These are phyloP conservation scores for Myotis pilosus DNA, from an alignment of 2,797 vertebrate species.

Conservation along the genomic window DNA sequence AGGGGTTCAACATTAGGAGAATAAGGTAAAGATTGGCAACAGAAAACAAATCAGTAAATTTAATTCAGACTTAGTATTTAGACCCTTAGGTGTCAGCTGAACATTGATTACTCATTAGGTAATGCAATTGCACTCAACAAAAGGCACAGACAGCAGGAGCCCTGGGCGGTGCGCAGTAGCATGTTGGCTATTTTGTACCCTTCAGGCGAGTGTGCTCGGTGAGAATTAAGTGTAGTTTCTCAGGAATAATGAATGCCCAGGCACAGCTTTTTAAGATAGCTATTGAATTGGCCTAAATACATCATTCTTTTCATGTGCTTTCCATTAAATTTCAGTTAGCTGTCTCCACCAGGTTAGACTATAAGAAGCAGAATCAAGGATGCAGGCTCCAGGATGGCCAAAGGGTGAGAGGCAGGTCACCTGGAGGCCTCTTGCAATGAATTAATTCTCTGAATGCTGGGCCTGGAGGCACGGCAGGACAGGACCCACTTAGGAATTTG, in stretches of 20 bases:
- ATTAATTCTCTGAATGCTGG: background rate
- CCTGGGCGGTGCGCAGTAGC: constrained; percentile 55
- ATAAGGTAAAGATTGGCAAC: constrained; percentile 72
- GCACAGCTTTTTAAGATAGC: constrained; percentile 9
- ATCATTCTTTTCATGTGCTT: background rate
- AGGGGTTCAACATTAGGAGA: background rate
- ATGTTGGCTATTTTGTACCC: constrained; percentile 6
- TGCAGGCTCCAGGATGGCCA: background rate
- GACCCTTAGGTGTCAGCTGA: constrained; percentile 81
- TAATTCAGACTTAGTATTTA: constrained; percentile 78
- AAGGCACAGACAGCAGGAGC: constrained; percentile 77
- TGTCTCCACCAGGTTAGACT: background rate
- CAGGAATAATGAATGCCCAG: constrained; percentile 16
- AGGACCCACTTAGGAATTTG: background rate
- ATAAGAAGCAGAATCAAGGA: constrained; percentile 29
- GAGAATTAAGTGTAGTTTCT: constrained; percentile 45
- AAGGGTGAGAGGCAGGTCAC: background rate
- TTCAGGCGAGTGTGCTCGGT: background rate
- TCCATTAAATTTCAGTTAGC: constrained; percentile 43
- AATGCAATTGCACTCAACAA: constrained; percentile 83
- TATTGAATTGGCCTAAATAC: background rate
- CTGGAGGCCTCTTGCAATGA: background rate
- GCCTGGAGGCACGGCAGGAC: background rate
- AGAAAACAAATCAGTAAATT: constrained; percentile 75
- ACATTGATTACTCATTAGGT: constrained; percentile 86